Conservation (phyloP, 2,113 vertebrate species). For the Camelus dromedarius region DNA sequence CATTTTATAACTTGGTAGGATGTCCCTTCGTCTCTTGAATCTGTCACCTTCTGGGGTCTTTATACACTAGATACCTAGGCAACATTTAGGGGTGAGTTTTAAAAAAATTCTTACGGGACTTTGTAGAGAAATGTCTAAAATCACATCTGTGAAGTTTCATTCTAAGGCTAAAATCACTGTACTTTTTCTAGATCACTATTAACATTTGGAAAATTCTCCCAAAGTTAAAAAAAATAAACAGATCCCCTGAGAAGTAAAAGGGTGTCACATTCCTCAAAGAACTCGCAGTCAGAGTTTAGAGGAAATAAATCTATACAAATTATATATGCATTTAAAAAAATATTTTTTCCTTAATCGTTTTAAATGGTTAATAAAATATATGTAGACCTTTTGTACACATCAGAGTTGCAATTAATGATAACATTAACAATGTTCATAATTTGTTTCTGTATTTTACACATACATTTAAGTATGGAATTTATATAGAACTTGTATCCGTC, state of each 20-base stretch:
- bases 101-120: neutral
- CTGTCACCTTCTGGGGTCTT: neutral
- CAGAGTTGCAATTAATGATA: neutral
- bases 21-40: neutral
- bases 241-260: neutral
- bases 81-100: neutral
- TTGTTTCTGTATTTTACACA: neutral
- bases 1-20: neutral
- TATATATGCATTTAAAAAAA: neutral
- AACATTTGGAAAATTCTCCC: conserved; percentile 48
- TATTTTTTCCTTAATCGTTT: neutral
- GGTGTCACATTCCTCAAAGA: neutral
- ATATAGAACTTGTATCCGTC: neutral
- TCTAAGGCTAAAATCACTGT: neutral
- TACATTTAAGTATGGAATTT: neutral
- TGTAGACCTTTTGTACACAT: neutral
- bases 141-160: neutral
- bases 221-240: conserved; percentile 48
- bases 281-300: neutral
- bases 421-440: neutral
- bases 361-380: conserved; percentile 8
- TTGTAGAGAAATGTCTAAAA: neutral
- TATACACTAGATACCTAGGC: neutral
- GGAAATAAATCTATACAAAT: neutral
- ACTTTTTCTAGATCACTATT: neutral